A percentile compares a stretch with the other conserved stretches of the same genome.
Conservation (phyloP, 2,797 vertebrate species). For the Argentina silus region DNA sequence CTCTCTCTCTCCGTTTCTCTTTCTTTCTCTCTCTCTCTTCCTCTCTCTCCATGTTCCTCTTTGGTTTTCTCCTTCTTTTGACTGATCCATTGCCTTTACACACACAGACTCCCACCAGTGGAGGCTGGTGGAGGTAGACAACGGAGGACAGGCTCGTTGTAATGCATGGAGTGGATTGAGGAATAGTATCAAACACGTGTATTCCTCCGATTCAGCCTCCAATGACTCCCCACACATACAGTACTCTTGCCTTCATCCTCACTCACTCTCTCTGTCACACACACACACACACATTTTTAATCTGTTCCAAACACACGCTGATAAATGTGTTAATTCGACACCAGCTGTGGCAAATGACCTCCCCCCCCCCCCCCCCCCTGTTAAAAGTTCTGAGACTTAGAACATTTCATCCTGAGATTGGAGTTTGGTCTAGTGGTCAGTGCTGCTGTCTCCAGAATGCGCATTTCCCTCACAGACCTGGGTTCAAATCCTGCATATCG, state of each 20-base stretch:
- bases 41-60: constrained; percentile 1
- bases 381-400: too few species aligned
- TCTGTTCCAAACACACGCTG: constrained; percentile 77
- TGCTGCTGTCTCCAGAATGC: too few species aligned
- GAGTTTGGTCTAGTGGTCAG: too few species aligned
- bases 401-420: too few species aligned
- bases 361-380: background rate
- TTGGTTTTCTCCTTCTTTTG: constrained; percentile 9
- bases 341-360: constrained; percentile 75
- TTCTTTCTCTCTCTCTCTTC: constrained; percentile 6
- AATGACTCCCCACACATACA: background rate
- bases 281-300: constrained; percentile 46
- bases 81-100: constrained; percentile 71
- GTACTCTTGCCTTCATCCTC: too few species aligned
- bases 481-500: too few species aligned
- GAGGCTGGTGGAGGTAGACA: too few species aligned
- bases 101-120: constrained; percentile 61
- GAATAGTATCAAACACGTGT: too few species aligned
- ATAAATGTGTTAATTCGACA: constrained; percentile 80
- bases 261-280: background rate
- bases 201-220: background rate
- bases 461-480: too few species aligned
- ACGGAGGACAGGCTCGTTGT: too few species aligned
- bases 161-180: too few species aligned
- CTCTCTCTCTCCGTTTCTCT: constrained; percentile 15